phyloP scores from a whole-genome alignment of 2,113 vertebrate genomes.

The Thomomys bottae region DNA sequence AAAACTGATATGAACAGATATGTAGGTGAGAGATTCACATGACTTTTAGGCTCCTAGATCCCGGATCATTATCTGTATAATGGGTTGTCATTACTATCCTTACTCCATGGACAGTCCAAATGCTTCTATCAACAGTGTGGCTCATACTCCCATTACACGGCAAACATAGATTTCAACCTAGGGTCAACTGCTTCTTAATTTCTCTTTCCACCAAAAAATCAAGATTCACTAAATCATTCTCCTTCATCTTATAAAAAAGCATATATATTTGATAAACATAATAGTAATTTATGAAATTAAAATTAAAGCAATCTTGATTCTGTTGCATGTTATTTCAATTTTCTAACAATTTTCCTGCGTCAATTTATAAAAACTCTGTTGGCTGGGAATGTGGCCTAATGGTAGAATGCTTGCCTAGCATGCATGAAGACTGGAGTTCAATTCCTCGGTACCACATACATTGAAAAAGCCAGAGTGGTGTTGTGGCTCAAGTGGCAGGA shows the following conservation, averaged over 20 bases:
- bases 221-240: background rate
- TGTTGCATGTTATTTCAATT: background rate
- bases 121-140: background rate
- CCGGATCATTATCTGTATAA: background rate
- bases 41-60: background rate
- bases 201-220: background rate
- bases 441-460: too few species aligned
- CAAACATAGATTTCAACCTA: background rate
- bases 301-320: constrained; percentile 22
- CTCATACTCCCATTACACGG: background rate
- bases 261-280: constrained; percentile 1
- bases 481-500: too few species aligned
- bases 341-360: background rate
- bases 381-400: too few species aligned
- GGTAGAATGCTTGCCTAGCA: too few species aligned
- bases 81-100: background rate
- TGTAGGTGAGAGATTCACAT: background rate
- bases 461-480: too few species aligned
- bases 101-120: background rate
- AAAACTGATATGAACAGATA: background rate
- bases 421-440: too few species aligned
- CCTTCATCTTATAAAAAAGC: constrained; percentile 16
- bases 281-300: constrained; percentile 41
- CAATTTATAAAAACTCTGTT: too few species aligned
- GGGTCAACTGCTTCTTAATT: background rate